phyloP scores from a whole-genome alignment of 2,888 invertebrate species.

The Rhodophaea formosa region DNA sequence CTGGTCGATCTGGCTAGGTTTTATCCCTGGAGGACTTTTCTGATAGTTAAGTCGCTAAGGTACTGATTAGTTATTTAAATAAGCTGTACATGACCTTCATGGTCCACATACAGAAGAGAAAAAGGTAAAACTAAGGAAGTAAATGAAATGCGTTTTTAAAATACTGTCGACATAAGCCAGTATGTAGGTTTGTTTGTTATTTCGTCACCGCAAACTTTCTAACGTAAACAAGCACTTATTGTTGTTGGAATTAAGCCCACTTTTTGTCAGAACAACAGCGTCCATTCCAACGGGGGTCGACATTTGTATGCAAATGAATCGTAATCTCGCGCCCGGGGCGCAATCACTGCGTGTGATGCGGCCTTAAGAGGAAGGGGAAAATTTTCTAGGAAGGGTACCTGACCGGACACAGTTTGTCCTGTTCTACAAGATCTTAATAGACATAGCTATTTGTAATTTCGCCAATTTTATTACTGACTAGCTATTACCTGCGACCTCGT shows the following conservation, averaged over 20 bases:
- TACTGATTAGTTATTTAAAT: too few species aligned
- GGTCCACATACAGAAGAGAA: too few species aligned
- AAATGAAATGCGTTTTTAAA: neutral
- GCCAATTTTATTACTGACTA: too few species aligned
- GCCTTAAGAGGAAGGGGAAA: slow-evolving; percentile 34
- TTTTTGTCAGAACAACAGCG: slow-evolving; percentile 73
- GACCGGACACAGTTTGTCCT: slow-evolving; percentile 11
- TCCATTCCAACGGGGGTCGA: slow-evolving; percentile 68
- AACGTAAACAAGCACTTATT: slow-evolving; percentile 44
- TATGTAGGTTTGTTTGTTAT: slow-evolving; percentile 8
- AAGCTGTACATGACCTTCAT: too few species aligned
- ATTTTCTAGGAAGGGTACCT: slow-evolving; percentile 36
- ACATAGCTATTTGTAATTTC: too few species aligned
- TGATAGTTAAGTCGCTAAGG: too few species aligned
- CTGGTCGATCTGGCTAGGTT: too few species aligned
- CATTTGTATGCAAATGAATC: slow-evolving; percentile 76
- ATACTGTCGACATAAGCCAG: neutral
- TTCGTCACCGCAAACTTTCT: slow-evolving; percentile 11
- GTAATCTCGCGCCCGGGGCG: slow-evolving; percentile 63
- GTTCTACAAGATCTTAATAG: neutral
- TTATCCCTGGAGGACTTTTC: too few species aligned
- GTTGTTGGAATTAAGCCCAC: slow-evolving; percentile 69
- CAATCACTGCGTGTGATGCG: slow-evolving; percentile 60
- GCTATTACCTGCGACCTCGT: too few species aligned
- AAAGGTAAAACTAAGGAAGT: too few species aligned